Percentiles rank a stretch among this genome's conserved stretches.
Conservation (phyloP, 2,888 invertebrate genomes). For the Nyleta sp. region DNA sequence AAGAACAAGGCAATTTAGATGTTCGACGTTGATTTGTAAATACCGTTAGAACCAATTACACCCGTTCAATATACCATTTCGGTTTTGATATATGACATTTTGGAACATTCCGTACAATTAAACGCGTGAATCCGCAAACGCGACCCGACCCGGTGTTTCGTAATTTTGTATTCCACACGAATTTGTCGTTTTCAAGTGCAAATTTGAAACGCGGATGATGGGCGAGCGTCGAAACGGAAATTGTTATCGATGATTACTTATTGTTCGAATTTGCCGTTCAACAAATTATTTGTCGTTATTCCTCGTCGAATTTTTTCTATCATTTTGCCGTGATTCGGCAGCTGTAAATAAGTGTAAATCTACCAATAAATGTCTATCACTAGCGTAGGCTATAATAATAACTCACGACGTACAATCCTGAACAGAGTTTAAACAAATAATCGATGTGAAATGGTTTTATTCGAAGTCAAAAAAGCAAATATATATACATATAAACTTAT, state of each 20-base stretch:
- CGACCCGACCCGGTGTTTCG: slow-evolving; percentile 19
- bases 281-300: not conserved
- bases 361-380: slow-evolving; percentile 47
- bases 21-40: slow-evolving; percentile 20
- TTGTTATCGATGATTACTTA: not conserved
- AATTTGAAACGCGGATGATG: slow-evolving; percentile 3
- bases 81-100: slow-evolving; percentile 17
- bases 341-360: slow-evolving; percentile 48
- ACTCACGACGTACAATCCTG: slow-evolving; percentile 61
- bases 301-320: no score
- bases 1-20: not conserved
- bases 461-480: slow-evolving; percentile 30
- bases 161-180: slow-evolving; percentile 39
- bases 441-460: slow-evolving; percentile 42
- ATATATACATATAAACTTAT: slow-evolving; percentile 53
- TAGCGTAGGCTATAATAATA: slow-evolving; percentile 37
- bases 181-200: slow-evolving; percentile 1
- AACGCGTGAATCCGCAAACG: not conserved
- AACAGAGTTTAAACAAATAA: slow-evolving; percentile 45
- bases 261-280: not conserved
- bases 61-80: not conserved
- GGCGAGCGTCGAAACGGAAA: no score
- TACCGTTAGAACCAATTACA: not conserved
- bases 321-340: no score
- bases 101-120: slow-evolving; percentile 26